A percentile compares a stretch with the other conserved stretches of the same genome.
Evolutionary conservation across 2,888 invertebrate species (phyloP).

Genomic region (Nemapogon koenigi): DNA sequence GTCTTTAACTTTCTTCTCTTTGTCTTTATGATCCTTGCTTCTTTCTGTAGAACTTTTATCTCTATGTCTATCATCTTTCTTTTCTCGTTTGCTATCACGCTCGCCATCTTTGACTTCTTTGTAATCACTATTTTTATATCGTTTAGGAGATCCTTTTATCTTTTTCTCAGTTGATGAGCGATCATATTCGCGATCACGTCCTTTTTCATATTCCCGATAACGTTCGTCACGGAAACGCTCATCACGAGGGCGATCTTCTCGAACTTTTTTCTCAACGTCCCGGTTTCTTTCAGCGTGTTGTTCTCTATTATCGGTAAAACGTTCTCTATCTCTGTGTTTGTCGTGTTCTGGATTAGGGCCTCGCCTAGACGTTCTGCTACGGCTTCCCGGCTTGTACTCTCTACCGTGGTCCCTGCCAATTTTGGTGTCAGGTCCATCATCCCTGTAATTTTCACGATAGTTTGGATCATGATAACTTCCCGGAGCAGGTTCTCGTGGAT

Average conservation of each 20-base stretch:
- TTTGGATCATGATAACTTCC: constrained; percentile 41
- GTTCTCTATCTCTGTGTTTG: constrained; percentile 47
- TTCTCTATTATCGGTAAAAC: constrained; percentile 28
- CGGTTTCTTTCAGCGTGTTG: constrained; percentile 42
- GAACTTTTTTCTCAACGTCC: constrained; percentile 35
- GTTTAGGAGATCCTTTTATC: constrained; percentile 33
- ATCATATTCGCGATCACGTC: constrained; percentile 43
- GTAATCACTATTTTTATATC: constrained; percentile 29
- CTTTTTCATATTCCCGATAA: constrained; percentile 35
- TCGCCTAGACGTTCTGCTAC: constrained; percentile 40
- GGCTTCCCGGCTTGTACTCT: constrained; percentile 14
- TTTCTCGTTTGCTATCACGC: constrained; percentile 59
- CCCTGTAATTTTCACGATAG: constrained; percentile 29
- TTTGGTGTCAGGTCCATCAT: constrained; percentile 1
- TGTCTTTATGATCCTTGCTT: constrained; percentile 62
- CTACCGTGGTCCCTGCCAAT: constrained; percentile 2
- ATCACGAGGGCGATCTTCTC: constrained; percentile 23
- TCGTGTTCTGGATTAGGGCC: constrained; percentile 42
- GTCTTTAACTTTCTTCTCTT: constrained; percentile 57
- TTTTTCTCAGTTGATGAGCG: constrained; percentile 48
- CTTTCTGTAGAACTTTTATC: constrained; percentile 51
- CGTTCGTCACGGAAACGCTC: constrained; percentile 30
- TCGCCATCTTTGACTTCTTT: constrained; percentile 53
- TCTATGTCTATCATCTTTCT: constrained; percentile 52
- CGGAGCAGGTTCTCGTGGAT: constrained; percentile 36